Percentiles rank a stretch among this genome's conserved stretches.
phyloP scores from a whole-genome alignment of 23 tunicate species.

The Botrylloides violaceus region DNA sequence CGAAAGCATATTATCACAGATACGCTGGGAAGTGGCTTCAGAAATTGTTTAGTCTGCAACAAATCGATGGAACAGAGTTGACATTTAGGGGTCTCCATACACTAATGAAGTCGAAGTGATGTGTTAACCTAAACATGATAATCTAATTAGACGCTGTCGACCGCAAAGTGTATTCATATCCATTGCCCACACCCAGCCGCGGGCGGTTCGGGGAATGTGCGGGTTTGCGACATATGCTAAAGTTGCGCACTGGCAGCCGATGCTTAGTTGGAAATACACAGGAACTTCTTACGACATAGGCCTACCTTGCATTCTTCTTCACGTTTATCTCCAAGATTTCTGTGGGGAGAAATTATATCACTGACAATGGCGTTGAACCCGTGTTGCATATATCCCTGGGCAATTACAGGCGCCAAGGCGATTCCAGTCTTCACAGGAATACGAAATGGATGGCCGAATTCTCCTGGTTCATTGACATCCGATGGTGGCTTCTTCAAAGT shows the following conservation, averaged over 20 bases:
- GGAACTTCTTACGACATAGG: neutral
- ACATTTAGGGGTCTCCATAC: too few relatives aligned
- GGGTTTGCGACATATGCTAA: too few relatives aligned
- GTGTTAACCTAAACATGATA: too few relatives aligned
- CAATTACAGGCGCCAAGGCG: slow-evolving; percentile 47
- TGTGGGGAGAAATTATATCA: slow-evolving; percentile 81
- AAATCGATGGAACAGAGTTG: too few relatives aligned
- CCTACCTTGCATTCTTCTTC: slow-evolving; percentile 79
- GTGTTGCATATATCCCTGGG: slow-evolving; percentile 65
- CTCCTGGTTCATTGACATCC: slow-evolving; percentile 74
- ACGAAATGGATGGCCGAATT: slow-evolving; percentile 79
- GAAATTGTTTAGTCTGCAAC: slow-evolving; percentile 28
- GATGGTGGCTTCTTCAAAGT: slow-evolving; percentile 69
- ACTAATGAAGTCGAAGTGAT: too few relatives aligned
- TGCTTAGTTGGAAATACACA: too few relatives aligned
- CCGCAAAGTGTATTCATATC: too few relatives aligned
- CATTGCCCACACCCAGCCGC: too few relatives aligned
- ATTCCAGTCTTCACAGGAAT: slow-evolving; percentile 68
- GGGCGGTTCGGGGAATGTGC: too few relatives aligned
- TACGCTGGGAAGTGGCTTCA: slow-evolving; percentile 62
- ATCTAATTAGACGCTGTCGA: too few relatives aligned
- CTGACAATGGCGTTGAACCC: slow-evolving; percentile 83
- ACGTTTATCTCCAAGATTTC: slow-evolving; percentile 90
- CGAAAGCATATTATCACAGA: slow-evolving; percentile 64
- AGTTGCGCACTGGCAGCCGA: too few relatives aligned